These are phyloP conservation scores for Atherinosoma microstoma DNA, from an alignment of 2,797 vertebrate species.

Conservation along the genomic window DNA sequence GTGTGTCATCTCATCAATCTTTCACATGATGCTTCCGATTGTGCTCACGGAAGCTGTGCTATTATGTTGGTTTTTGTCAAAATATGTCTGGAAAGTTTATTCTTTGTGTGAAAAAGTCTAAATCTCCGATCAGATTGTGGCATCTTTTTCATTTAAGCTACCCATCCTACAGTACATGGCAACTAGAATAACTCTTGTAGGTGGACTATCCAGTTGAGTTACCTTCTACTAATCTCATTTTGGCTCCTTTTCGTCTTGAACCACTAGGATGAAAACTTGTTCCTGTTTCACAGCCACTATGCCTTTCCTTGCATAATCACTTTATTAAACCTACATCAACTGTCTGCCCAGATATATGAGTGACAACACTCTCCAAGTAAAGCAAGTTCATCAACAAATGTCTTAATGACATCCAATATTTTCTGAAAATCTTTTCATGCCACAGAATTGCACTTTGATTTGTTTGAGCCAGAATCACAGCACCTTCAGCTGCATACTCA, in stretches of 20 bases:
- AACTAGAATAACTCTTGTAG: slow-evolving; percentile 4
- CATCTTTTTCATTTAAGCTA: background rate
- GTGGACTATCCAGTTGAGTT: slow-evolving; percentile 7
- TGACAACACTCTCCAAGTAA: slow-evolving; percentile 25
- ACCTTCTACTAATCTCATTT: slow-evolving; percentile 20
- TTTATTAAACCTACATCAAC: slow-evolving; percentile 34
- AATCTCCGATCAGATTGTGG: background rate
- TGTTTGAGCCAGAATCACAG: slow-evolving; percentile 40
- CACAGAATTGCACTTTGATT: slow-evolving; percentile 36
- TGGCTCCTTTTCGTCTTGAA: slow-evolving; percentile 19
- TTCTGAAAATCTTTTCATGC: slow-evolving; percentile 27
- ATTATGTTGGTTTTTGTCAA: background rate
- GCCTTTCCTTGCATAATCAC: slow-evolving; percentile 13
- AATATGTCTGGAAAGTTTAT: background rate
- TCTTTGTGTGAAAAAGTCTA: background rate
- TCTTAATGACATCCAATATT: slow-evolving; percentile 42
- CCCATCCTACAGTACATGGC: background rate
- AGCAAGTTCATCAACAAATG: slow-evolving; percentile 45
- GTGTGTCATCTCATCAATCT: slow-evolving; percentile 46
- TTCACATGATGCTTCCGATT: slow-evolving; percentile 29
- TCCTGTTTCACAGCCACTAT: slow-evolving; percentile 31
- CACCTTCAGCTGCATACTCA: slow-evolving; percentile 30
- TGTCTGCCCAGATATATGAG: slow-evolving; percentile 21
- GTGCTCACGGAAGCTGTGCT: background rate
- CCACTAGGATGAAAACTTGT: slow-evolving; percentile 14